phyloP scores from a whole-genome alignment of 2,797 vertebrate genomes.

The Denticeps clupeoides region DNA sequence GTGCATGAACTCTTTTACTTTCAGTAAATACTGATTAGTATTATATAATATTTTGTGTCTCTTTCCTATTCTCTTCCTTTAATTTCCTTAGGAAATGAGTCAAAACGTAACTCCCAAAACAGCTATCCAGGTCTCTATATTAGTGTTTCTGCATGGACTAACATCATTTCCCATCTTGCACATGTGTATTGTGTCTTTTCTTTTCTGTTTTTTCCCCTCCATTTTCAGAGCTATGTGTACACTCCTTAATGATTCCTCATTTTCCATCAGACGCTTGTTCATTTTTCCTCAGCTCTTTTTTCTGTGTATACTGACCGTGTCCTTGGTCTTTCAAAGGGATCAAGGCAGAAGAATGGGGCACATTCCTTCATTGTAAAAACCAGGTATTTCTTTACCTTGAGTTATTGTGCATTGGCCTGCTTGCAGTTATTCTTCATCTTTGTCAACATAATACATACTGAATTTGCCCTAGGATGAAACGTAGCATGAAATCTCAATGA shows the following conservation, averaged over 20 bases:
- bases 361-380: constrained; percentile 68
- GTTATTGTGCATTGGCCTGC: not conserved
- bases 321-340: constrained; percentile 44
- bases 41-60: constrained; percentile 7
- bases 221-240: not conserved
- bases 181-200: not conserved
- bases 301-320: not conserved
- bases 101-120: constrained; percentile 54
- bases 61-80: constrained; percentile 33
- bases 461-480: no score
- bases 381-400: constrained; percentile 49
- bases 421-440: not conserved
- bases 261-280: not conserved
- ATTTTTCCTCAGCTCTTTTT: not conserved
- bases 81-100: constrained; percentile 48
- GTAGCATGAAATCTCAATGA: no score
- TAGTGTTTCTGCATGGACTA: constrained; percentile 30
- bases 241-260: constrained; percentile 6
- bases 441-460: no score
- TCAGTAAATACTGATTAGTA: no score
- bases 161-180: not conserved
- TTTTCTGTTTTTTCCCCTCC: not conserved
- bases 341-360: constrained; percentile 73
- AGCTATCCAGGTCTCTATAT: constrained; percentile 59
- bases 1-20: no score